Base-by-base conservation (phyloP, 2,888 invertebrate genomes). In the Himalopsyche kuldschensis region DNA sequence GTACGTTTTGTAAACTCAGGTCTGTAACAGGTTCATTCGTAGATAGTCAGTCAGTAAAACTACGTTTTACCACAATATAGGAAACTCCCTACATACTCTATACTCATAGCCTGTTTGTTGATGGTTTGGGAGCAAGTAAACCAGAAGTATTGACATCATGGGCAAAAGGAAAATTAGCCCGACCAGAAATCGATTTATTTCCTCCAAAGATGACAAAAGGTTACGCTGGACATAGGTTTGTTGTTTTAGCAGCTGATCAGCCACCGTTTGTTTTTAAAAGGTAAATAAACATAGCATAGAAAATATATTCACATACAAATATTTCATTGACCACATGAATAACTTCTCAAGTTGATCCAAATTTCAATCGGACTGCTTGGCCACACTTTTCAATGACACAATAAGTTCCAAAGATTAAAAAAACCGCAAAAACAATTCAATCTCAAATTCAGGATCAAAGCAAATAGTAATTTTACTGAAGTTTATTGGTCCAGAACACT, bases 221-320 rank as follows among this genome's bases (percentile, higher is more conserved):
- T 0, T 96, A 96, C 87, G 93, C 95, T 31, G 96, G 96, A 0
- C 95, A 96, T 89, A 92, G 95, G 80, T 95, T 96, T 88, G 90
- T 93, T 69, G 92, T 96, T 10, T 91, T 95, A 1, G 93, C 95
- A 15, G 93, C 94, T 10, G 91, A 95, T 89, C 95, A 95, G 87
- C 95, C 96, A 8, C 96, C 96, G 0, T 96, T 92, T 88, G 93
- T 95, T 6, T 93, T 96, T 87, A 93, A 92, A 89, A 93, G 91
- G 94, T 94, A 15, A 46, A 32, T 17, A 79, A 77, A 17, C 35
- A 69, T 48, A 31, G 20, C 41, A 8, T 20, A 32, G 10, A 41
- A 0, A 79, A 24, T 48, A 69, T 75, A 48, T 4, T 75, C 11
- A 47, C 10, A 47, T n/a, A 47, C 10, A 32, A 32, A 32, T 32